A percentile compares a stretch with the other conserved stretches of the same genome.
These are phyloP conservation scores for Lophotis ruficrista DNA, from an alignment of 2,113 vertebrate genomes.

Conservation along the genomic window DNA sequence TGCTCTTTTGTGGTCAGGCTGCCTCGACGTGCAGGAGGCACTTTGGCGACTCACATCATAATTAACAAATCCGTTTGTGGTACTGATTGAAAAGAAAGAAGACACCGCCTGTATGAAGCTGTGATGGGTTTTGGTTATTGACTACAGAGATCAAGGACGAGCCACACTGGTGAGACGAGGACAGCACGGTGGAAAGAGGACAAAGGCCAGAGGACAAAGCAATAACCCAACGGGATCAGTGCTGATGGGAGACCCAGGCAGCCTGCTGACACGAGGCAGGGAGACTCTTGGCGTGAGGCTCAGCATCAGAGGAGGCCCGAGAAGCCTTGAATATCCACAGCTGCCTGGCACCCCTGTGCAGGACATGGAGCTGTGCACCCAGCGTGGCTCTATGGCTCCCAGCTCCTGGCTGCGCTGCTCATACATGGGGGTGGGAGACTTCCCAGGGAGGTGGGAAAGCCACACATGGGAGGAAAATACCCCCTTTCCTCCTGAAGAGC, in stretches of 20 bases:
- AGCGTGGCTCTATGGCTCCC: rapidly evolving
- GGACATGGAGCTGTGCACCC: not conserved
- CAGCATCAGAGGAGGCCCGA: not conserved
- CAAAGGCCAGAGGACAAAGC: not conserved
- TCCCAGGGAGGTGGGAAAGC: not conserved
- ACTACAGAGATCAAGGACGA: not conserved
- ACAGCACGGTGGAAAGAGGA: not conserved
- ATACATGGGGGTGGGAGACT: rapidly evolving
- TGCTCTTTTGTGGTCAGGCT: not conserved
- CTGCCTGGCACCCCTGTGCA: not conserved
- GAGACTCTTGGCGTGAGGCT: not conserved
- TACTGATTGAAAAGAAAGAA: not conserved
- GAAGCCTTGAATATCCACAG: not conserved
- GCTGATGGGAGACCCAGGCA: not conserved
- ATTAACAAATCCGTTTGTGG: not conserved
- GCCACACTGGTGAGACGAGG: not conserved
- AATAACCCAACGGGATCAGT: not conserved
- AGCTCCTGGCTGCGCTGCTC: not conserved
- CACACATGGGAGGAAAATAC: not conserved
- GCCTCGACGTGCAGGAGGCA: not conserved
- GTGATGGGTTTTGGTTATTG: not conserved
- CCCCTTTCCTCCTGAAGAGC: not conserved
- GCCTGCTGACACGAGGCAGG: not conserved
- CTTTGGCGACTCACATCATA: not conserved
- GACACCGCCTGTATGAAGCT: not conserved